Conservation (phyloP, 37 sponge, comb jelly and placozoan species). For the Ianthella basta region DNA sequence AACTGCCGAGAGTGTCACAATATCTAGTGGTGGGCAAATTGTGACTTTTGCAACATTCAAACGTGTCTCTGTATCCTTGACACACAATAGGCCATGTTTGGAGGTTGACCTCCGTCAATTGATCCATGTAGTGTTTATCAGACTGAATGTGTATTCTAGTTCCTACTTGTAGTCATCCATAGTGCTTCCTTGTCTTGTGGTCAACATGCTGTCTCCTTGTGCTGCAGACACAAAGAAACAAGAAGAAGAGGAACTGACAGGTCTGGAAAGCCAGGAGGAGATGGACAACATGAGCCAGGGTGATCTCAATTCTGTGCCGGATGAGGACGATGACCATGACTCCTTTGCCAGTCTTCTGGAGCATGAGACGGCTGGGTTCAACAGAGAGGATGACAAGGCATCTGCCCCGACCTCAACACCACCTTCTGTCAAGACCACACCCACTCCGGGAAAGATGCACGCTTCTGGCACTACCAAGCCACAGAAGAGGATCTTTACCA, state of each 20-base stretch:
- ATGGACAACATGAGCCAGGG: conserved; percentile 29
- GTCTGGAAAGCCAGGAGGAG: conserved; percentile 25
- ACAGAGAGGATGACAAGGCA: background rate
- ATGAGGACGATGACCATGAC: conserved; percentile 49
- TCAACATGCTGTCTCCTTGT: background rate
- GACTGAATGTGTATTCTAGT: background rate
- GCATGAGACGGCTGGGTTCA: conserved; percentile 27
- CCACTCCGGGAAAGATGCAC: background rate
- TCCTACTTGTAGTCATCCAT: background rate
- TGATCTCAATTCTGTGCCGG: conserved; percentile 20
- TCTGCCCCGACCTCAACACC: background rate
- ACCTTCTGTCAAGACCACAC: background rate
- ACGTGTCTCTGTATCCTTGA: too few species aligned
- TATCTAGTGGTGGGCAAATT: background rate
- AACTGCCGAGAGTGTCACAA: background rate
- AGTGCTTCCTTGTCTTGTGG: background rate
- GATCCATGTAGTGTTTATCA: too few species aligned
- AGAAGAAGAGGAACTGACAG: background rate
- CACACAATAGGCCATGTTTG: too few species aligned
- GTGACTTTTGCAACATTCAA: too few species aligned
- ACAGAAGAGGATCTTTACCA: background rate
- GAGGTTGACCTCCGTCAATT: too few species aligned
- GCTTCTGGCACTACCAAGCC: background rate
- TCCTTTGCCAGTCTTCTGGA: conserved; percentile 77
- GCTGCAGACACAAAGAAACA: background rate